A percentile compares a stretch with the other conserved stretches of the same genome.
Conservation (phyloP, 2,113 vertebrate species). For the mouse (Mus musculus) region DNA sequence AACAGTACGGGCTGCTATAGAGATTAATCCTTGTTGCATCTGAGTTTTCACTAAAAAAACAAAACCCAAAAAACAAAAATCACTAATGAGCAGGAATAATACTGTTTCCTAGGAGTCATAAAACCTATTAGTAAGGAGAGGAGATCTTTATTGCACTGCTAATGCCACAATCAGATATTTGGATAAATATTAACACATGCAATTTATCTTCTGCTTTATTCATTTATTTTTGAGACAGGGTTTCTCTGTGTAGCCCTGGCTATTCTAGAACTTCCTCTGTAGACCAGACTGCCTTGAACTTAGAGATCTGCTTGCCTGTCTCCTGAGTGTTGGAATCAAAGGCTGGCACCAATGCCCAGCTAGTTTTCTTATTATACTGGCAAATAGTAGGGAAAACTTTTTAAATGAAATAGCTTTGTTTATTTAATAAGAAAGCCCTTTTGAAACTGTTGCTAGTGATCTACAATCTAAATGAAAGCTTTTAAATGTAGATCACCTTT, state of each 20-base stretch:
- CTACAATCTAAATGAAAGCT: conserved; percentile 56
- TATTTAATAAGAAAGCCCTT: conserved; percentile 38
- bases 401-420: conserved; percentile 23
- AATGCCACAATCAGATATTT: conserved; percentile 58
- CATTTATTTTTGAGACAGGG: background rate
- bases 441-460: conserved; percentile 60
- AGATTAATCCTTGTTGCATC: conserved; percentile 97
- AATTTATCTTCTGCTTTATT: background rate
- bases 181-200: conserved; percentile 45
- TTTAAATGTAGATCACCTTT: conserved; percentile 47
- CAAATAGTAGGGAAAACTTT: conserved; percentile 18
- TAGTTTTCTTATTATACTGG: conserved; percentile 34
- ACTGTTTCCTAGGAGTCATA: conserved; percentile 50
- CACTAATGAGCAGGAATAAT: conserved; percentile 50
- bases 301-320: background rate
- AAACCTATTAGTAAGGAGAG: conserved; percentile 40
- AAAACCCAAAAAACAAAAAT: conserved; percentile 71
- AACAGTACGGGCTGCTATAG: conserved; percentile 97
- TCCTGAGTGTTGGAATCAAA: background rate
- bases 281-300: background rate
- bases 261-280: background rate
- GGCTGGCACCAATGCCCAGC: background rate
- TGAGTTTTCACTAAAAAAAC: conserved; percentile 93
- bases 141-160: conserved; percentile 1
- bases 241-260: background rate